Percentiles rank a stretch among this genome's conserved stretches.
These are phyloP conservation scores for Aricia agestis DNA, from an alignment of 1,140 invertebrate species.

Conservation along the genomic window DNA sequence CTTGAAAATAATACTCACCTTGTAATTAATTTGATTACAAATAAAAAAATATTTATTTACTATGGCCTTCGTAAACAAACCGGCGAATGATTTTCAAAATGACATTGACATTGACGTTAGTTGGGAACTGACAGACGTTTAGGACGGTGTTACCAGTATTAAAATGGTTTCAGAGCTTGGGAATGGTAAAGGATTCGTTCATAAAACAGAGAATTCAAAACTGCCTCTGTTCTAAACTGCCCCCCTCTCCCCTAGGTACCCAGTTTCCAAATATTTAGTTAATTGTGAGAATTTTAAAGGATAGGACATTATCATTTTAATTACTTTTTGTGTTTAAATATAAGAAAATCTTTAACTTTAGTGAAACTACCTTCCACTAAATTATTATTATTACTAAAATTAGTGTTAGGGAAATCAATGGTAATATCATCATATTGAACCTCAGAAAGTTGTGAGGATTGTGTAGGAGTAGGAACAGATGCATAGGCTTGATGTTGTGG, in stretches of 20 bases:
- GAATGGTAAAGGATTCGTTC: constrained; percentile 10
- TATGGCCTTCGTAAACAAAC: neutral
- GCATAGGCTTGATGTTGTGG: no score
- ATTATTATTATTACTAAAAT: constrained; percentile 3
- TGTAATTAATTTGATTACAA: constrained; percentile 8
- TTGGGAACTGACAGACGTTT: constrained; percentile 7
- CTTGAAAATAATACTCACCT: neutral
- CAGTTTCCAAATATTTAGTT: constrained; percentile 7
- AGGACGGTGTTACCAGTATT: constrained; percentile 11
- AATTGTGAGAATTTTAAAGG: constrained; percentile 7
- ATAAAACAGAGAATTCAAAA: constrained; percentile 10
- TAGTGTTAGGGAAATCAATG: constrained; percentile 7
- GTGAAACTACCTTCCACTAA: constrained; percentile 7
- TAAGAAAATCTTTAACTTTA: constrained; percentile 5
- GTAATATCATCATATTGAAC: neutral
- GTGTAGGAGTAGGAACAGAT: no score
- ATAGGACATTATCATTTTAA: constrained; percentile 7
- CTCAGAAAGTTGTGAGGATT: no score
- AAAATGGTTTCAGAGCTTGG: neutral
- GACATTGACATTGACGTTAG: constrained; percentile 14
- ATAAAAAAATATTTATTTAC: neutral
- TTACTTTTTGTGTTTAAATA: constrained; percentile 5
- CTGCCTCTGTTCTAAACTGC: constrained; percentile 14
- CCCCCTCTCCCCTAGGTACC: constrained; percentile 13
- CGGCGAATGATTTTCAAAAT: neutral